Evolutionary conservation across 2,113 vertebrate species (phyloP), one percentile per base, ranked within the genome.

Genomic region (Machaerirhynchus nigripectus): DNA sequence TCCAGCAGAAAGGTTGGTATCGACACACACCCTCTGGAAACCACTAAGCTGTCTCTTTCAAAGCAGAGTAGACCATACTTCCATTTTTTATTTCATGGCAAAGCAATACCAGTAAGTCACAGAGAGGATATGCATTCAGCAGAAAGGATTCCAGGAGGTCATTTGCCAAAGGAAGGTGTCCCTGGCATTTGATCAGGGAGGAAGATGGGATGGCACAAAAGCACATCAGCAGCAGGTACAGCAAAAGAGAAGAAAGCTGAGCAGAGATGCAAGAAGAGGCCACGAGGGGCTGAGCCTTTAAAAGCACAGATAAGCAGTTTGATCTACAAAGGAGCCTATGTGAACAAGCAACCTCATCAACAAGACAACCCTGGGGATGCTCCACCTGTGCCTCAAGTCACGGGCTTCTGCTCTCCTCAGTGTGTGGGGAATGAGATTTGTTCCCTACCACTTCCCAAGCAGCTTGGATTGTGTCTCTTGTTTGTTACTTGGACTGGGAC

Each of bases 241-340:
- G 92, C 63, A 35, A 50, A 55, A 59, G 90, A 93, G 93, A 96
- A 97, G 85, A 97, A 96, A 95, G 92, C 56, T 1, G 23, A 95
- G 89, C 89, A 91, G 95, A 95, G 95, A 97, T 96, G 95, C 93
- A 97, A 96, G 95, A 85, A 63, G 81, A 94, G 89, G 94, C 95
- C 96, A 75, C 91, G 2, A 95, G 96, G 87, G 96, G 96, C 93
- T 78, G 77, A 95, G 93, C 87, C 89, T 87, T 89, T 95, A 96
- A 97, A 94, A 95, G 95, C 91, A 75, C 50, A 76, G 93, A 95
- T 87, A 81, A 96, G 94, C 93, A 95, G 93, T 92, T 87, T 97
- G 95, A 97, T 95, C 95, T 97, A 97, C 94, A 96, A 97, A 97
- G 53, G 49, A 94, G 70, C 47, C 76, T 26, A 3, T 11, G 4